Evolutionary conservation across 2,888 invertebrate genomes (phyloP).

Genomic region (Microctonus aethiopoides): DNA sequence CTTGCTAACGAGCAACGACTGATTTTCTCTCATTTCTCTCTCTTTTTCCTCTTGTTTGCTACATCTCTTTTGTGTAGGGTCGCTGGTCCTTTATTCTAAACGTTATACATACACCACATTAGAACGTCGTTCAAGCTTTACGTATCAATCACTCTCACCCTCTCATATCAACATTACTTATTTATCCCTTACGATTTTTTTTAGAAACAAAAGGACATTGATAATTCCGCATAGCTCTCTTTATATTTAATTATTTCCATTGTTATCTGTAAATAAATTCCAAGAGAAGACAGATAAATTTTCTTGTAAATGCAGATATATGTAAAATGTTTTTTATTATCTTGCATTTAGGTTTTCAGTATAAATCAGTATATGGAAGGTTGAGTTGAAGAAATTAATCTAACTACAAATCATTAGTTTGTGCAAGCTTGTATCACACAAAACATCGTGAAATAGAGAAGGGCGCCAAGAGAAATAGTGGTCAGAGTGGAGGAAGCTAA

Average conservation of each 20-base stretch:
- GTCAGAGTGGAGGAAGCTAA: conserved; percentile 20
- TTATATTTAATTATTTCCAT: neutral
- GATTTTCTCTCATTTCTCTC: conserved; percentile 36
- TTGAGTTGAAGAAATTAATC: neutral
- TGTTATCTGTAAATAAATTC: too few relatives aligned
- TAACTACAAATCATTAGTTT: conserved; percentile 50
- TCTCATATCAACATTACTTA: conserved; percentile 5
- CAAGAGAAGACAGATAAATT: too few relatives aligned
- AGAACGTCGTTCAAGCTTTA: conserved; percentile 59
- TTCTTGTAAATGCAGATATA: neutral
- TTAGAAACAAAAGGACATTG: neutral
- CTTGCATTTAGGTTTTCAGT: conserved; percentile 46
- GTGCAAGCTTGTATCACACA: conserved; percentile 54
- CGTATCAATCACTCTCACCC: conserved; percentile 60
- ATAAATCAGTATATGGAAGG: conserved; percentile 44
- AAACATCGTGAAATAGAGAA: conserved; percentile 43
- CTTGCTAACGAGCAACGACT: conserved; percentile 60
- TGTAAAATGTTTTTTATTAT: neutral
- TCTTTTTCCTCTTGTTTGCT: conserved; percentile 32
- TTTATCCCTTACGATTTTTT: conserved; percentile 3
- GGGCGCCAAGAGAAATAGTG: neutral
- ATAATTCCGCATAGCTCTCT: neutral
- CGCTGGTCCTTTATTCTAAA: conserved; percentile 1
- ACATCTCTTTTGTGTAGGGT: conserved; percentile 32
- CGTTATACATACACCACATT: conserved; percentile 49